Evolutionary conservation across 92 coral and sea anemone species (phyloP).

Genomic region (Paramuricea clavata): DNA sequence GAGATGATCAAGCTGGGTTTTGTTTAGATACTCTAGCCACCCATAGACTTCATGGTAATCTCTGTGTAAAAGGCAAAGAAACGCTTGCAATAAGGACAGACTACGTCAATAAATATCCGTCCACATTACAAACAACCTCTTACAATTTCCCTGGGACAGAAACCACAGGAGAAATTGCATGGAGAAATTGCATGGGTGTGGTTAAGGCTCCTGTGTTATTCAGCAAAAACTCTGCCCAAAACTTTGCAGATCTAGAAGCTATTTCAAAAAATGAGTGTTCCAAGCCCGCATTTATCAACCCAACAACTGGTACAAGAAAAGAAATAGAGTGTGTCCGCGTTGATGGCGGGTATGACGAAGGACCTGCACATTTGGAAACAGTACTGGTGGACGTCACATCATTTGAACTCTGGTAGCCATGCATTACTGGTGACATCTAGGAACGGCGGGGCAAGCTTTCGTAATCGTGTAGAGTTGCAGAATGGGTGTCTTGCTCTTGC

Average conservation of each 20-base stretch:
- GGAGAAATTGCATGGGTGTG: conserved; percentile 72
- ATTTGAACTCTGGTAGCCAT: conserved; percentile 35
- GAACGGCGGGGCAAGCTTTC: conserved; percentile 72
- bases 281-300: conserved; percentile 67
- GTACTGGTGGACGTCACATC: conserved; percentile 73
- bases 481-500: conserved; percentile 83
- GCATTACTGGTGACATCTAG: conserved; percentile 65
- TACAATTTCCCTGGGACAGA: conserved; percentile 74
- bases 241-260: conserved; percentile 65
- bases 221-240: conserved; percentile 70
- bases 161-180: conserved; percentile 75
- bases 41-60: conserved; percentile 67
- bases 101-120: conserved; percentile 72
- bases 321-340: conserved; percentile 73
- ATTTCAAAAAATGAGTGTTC: conserved; percentile 48
- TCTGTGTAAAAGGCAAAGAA: conserved; percentile 68
- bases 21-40: conserved; percentile 72
- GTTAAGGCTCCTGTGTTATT: conserved; percentile 71
- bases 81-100: conserved; percentile 71
- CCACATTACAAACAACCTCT: conserved; percentile 75
- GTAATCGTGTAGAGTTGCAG: conserved; percentile 72
- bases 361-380: conserved; percentile 71
- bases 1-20: conserved; percentile 88
- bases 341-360: conserved; percentile 73
- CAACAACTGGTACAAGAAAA: conserved; percentile 53